Conservation (phyloP, 1,140 invertebrate species). For the Lasioglossum baleicum region DNA sequence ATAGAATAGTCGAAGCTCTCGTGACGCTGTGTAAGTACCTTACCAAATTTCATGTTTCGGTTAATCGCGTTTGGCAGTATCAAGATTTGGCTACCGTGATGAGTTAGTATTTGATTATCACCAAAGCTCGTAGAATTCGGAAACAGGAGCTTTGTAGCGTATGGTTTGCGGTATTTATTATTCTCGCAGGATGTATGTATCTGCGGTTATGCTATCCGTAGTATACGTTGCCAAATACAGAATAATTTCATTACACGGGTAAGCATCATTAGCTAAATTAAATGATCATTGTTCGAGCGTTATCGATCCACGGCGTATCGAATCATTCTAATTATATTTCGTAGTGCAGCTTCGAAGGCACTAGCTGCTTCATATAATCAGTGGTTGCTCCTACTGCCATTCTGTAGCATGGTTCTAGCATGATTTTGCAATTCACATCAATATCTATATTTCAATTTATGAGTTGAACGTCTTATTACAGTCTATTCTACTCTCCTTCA, state of each 20-base stretch:
- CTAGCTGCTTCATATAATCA: no score
- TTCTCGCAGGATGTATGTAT: neutral
- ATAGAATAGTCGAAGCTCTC: no score
- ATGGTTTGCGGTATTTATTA: neutral
- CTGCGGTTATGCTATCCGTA: no score
- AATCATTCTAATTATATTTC: neutral
- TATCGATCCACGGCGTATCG: neutral
- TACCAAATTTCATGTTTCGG: neutral
- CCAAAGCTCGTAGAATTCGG: neutral
- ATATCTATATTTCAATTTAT: no score
- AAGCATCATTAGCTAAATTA: neutral
- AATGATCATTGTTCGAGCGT: neutral
- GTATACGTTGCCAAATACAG: neutral
- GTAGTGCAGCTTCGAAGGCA: no score
- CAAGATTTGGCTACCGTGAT: neutral
- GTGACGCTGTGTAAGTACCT: no score
- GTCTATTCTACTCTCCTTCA: no score
- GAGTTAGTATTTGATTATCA: slow-evolving; percentile 11
- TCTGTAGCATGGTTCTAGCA: no score
- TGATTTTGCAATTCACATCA: no score
- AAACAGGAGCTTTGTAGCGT: neutral
- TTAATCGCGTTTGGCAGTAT: slow-evolving; percentile 1
- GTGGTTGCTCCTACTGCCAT: no score
- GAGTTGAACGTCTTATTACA: no score
- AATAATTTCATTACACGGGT: neutral